A percentile compares a stretch with the other conserved stretches of the same genome.
Evolutionary conservation across 2,113 vertebrate species (phyloP).

Genomic region (Python bivittatus): DNA sequence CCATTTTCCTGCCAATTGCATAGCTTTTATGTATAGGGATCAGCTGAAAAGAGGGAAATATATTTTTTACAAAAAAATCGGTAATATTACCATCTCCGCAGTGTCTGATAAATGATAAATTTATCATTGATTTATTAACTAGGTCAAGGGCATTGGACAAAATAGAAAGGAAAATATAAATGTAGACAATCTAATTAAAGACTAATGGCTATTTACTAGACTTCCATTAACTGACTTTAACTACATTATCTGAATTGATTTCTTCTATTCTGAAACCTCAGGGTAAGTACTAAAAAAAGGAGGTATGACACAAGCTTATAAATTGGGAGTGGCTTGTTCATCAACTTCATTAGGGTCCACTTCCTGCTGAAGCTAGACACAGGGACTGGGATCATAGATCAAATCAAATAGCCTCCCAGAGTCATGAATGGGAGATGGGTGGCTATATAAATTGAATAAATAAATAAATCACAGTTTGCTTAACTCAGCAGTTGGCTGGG

Average conservation of each 20-base stretch:
- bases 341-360: neutral
- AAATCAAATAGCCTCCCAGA: neutral
- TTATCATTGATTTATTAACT: neutral
- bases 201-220: neutral
- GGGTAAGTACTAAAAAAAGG: neutral
- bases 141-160: too few relatives aligned
- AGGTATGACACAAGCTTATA: neutral
- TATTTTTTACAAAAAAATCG: neutral
- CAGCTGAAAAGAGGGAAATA: neutral
- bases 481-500: neutral
- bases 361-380: neutral
- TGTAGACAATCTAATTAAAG: too few relatives aligned
- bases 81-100: neutral
- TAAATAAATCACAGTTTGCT: neutral
- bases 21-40: neutral
- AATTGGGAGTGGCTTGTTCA: neutral
- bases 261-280: neutral
- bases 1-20: neutral
- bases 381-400: neutral
- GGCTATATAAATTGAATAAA: neutral
- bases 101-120: neutral
- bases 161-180: too few relatives aligned
- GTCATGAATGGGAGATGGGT: neutral
- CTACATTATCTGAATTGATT: neutral
- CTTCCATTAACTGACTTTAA: neutral